Evolutionary conservation across 2,797 vertebrate species (phyloP).

Genomic region (Philypnodon macrostomus): DNA sequence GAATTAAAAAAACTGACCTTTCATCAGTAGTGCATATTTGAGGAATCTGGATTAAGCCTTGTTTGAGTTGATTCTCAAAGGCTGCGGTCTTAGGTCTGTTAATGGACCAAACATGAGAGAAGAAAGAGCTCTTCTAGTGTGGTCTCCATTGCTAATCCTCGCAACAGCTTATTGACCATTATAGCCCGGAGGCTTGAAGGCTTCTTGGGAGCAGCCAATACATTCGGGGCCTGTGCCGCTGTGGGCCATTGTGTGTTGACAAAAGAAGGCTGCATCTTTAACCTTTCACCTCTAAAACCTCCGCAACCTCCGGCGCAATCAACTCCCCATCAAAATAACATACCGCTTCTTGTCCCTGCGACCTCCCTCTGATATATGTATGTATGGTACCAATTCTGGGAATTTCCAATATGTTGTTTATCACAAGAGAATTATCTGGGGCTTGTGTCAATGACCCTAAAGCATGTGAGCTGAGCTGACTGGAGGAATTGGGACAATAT

Average conservation of each 20-base stretch:
- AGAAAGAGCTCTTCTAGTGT: constrained; percentile 57
- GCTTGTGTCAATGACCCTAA: neutral
- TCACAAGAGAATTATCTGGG: constrained; percentile 5
- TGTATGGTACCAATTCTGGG: constrained; percentile 9
- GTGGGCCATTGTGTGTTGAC: constrained; percentile 63
- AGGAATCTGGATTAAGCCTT: constrained; percentile 20
- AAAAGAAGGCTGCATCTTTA: constrained; percentile 72
- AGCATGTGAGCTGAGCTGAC: neutral
- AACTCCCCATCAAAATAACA: constrained; percentile 61
- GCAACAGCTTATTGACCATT: constrained; percentile 61
- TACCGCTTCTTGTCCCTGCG: constrained; percentile 25
- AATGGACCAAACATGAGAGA: constrained; percentile 33
- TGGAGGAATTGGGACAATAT: neutral
- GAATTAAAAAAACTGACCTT: too few species aligned
- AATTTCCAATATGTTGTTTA: constrained; percentile 14
- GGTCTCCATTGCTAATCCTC: constrained; percentile 67
- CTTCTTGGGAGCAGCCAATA: constrained; percentile 43
- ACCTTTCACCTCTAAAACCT: constrained; percentile 69
- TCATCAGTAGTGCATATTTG: too few species aligned
- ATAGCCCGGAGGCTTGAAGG: constrained; percentile 56
- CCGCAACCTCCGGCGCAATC: constrained; percentile 58
- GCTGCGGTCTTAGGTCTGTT: constrained; percentile 28
- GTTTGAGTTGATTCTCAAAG: constrained; percentile 19
- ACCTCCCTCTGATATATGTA: constrained; percentile 17
- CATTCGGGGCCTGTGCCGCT: constrained; percentile 46